phyloP scores from a whole-genome alignment of 2,113 vertebrate species.

The Echinops telfairi region DNA sequence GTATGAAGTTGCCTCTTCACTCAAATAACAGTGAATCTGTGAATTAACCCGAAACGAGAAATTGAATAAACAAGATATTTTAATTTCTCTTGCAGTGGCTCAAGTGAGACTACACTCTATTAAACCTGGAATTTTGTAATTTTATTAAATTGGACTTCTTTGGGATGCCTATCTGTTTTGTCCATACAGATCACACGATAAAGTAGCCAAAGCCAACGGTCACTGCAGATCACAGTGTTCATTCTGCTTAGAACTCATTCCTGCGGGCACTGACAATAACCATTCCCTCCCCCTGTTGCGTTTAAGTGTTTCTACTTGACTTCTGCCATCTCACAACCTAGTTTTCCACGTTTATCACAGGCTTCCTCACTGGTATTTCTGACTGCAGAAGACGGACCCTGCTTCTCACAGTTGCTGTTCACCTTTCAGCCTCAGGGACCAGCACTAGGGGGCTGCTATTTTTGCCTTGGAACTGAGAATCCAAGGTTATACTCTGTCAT shows the following conservation, averaged over 20 bases:
- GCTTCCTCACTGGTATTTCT: background rate
- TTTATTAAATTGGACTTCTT: constrained; percentile 19
- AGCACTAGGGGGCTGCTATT: background rate
- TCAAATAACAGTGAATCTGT: background rate
- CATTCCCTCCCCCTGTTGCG: background rate
- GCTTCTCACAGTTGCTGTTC: background rate
- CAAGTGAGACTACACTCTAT: background rate
- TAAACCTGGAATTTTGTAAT: background rate
- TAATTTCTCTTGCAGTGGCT: background rate
- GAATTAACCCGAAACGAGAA: background rate
- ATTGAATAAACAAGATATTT: background rate
- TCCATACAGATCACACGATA: background rate
- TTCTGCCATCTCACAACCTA: background rate
- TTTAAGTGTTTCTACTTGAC: background rate
- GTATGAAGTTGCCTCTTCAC: background rate
- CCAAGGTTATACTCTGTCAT: background rate
- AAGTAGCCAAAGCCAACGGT: background rate
- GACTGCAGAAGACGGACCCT: background rate
- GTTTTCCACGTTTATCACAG: background rate
- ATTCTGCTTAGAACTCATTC: background rate
- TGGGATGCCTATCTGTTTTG: background rate
- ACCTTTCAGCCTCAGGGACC: background rate
- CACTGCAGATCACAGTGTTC: background rate
- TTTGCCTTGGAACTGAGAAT: background rate
- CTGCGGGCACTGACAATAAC: background rate